phyloP scores from a whole-genome alignment of 2,797 vertebrate species.

The Pitangus sulphuratus region DNA sequence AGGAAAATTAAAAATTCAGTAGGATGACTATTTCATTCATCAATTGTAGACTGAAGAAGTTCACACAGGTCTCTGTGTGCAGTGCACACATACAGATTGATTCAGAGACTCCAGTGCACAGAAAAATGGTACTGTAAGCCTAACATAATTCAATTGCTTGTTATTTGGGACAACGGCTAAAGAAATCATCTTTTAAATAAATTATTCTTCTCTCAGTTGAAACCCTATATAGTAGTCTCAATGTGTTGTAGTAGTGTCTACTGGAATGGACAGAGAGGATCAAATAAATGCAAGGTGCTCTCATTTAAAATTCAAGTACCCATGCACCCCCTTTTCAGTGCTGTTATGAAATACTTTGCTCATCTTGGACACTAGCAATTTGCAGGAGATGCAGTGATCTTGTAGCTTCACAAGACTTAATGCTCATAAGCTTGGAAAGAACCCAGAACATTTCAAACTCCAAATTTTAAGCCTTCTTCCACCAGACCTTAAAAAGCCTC shows the following conservation, averaged over 20 bases:
- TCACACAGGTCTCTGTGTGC: background rate
- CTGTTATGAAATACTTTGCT: background rate
- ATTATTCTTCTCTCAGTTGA: conserved; percentile 48
- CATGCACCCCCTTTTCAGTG: background rate
- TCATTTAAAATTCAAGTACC: conserved; percentile 29
- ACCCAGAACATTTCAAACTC: background rate
- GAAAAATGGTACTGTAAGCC: background rate
- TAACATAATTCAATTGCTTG: conserved; percentile 42
- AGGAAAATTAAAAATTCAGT: conserved; percentile 64
- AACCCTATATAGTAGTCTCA: conserved; percentile 46
- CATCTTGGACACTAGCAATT: background rate
- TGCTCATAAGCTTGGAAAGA: background rate
- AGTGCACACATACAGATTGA: background rate
- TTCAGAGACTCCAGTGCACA: background rate
- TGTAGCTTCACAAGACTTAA: background rate
- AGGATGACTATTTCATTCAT: conserved; percentile 64
- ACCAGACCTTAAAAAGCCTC: background rate
- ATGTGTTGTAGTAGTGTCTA: conserved; percentile 26
- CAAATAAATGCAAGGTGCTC: conserved; percentile 35
- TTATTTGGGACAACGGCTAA: conserved; percentile 43
- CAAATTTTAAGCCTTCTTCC: background rate
- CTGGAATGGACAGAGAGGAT: conserved; percentile 34
- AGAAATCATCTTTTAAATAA: conserved; percentile 62
- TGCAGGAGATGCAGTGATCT: background rate
- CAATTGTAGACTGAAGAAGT: conserved; percentile 60